Evolutionary conservation across 2,888 invertebrate species (phyloP).

Genomic region (Drepanosiphum platanoidis): DNA sequence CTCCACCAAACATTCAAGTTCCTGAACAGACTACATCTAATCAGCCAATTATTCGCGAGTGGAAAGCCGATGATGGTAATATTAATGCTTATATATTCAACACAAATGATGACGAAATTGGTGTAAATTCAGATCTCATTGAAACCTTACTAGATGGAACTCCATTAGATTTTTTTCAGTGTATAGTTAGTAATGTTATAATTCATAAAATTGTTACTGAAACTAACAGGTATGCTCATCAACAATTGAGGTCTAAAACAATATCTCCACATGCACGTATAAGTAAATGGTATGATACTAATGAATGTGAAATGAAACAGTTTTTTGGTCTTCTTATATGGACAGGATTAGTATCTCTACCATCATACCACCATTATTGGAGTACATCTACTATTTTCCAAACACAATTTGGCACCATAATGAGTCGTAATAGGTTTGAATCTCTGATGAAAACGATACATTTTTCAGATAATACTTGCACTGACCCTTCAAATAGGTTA

Average conservation of each 20-base stretch:
- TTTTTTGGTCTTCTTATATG: constrained; percentile 30
- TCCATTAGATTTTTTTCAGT: constrained; percentile 18
- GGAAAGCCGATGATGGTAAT: constrained; percentile 21
- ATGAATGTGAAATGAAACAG: neutral
- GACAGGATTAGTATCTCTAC: constrained; percentile 21
- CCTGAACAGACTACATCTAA: neutral
- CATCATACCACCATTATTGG: constrained; percentile 2
- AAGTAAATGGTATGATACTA: constrained; percentile 12
- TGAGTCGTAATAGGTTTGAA: constrained; percentile 36
- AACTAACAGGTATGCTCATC: constrained; percentile 16
- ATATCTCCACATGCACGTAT: constrained; percentile 20
- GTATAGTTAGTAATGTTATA: constrained; percentile 1
- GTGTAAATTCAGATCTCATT: constrained; percentile 18
- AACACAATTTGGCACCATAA: constrained; percentile 1
- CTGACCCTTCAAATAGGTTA: constrained; percentile 9
- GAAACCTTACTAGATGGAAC: constrained; percentile 3
- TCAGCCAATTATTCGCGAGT: constrained; percentile 24
- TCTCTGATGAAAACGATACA: neutral
- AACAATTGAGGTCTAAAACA: constrained; percentile 6
- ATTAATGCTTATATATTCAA: constrained; percentile 22
- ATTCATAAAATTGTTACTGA: constrained; percentile 12
- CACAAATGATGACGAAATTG: constrained; percentile 1
- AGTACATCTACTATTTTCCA: neutral
- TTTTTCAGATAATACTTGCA: constrained; percentile 3
- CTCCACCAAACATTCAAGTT: constrained; percentile 13